phyloP scores from a whole-genome alignment of 2,113 vertebrate species.

The Thymallus thymallus region DNA sequence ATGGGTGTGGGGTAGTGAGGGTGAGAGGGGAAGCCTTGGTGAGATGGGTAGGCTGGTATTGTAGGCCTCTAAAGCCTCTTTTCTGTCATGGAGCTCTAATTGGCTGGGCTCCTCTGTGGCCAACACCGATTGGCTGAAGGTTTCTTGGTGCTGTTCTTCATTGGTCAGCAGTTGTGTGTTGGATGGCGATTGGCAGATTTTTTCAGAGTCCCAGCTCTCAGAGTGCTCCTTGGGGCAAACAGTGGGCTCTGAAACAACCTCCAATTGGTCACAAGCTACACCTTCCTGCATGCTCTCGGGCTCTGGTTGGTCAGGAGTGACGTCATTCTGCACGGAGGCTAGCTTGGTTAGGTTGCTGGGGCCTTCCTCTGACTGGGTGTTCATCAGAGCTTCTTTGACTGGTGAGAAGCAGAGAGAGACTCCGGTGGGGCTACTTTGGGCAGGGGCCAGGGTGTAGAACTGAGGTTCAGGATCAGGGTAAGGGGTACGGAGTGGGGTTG shows the following conservation, averaged over 20 bases:
- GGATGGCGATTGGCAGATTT: neutral
- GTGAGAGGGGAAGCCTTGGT: neutral
- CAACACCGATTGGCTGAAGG: neutral
- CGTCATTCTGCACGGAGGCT: neutral
- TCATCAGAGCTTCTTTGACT: constrained; percentile 24
- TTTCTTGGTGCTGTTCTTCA: neutral
- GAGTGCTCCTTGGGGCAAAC: neutral
- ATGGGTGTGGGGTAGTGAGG: neutral
- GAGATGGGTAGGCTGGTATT: neutral
- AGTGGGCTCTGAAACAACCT: neutral
- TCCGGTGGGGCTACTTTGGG: neutral
- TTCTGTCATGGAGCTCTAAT: constrained; percentile 14
- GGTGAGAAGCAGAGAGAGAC: constrained; percentile 15
- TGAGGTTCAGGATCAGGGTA: too few relatives aligned
- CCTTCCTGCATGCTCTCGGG: neutral
- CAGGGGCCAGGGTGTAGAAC: neutral
- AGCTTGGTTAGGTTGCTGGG: constrained; percentile 10
- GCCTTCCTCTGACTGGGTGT: neutral
- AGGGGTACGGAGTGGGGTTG: too few relatives aligned
- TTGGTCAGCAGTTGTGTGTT: neutral
- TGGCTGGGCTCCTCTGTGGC: neutral
- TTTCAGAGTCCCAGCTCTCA: neutral
- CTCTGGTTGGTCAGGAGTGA: neutral
- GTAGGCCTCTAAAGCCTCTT: neutral
- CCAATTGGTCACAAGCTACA: neutral